These are phyloP conservation scores for Sussaba pulchella DNA, from an alignment of 2,888 invertebrate genomes.

Conservation along the genomic window DNA sequence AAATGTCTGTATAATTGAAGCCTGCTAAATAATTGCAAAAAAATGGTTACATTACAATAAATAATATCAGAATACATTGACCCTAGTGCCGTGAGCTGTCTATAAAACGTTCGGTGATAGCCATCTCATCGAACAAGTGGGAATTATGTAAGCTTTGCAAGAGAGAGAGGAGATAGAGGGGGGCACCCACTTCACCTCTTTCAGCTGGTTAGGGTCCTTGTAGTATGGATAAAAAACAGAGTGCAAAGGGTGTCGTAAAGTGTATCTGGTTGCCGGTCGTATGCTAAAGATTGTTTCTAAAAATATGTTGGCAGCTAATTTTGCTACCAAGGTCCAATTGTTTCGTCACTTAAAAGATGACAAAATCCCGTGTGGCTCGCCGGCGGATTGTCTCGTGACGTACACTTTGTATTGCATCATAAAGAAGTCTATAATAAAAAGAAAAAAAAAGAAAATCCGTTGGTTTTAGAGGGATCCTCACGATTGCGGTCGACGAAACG, in stretches of 20 bases:
- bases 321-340: conserved; percentile 49
- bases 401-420: not conserved
- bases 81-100: not conserved
- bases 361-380: conserved; percentile 12
- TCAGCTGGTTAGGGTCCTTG: conserved; percentile 4
- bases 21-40: too few relatives aligned
- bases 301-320: conserved; percentile 65
- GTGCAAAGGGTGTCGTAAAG: conserved; percentile 22
- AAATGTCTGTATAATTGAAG: too few relatives aligned
- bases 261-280: too few relatives aligned
- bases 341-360: conserved; percentile 33
- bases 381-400: conserved; percentile 4
- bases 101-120: not conserved
- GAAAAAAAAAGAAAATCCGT: too few relatives aligned
- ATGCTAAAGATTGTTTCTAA: conserved; percentile 61
- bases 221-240: conserved; percentile 8
- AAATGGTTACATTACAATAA: too few relatives aligned
- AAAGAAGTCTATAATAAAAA: too few relatives aligned
- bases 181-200: not conserved
- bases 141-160: conserved; percentile 7
- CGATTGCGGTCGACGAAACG: not conserved
- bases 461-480: not conserved
- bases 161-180: not conserved
- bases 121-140: conserved; percentile 5
- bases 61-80: not conserved